phyloP scores from a whole-genome alignment of 2,888 invertebrate genomes.

The Fragum sueziense region DNA sequence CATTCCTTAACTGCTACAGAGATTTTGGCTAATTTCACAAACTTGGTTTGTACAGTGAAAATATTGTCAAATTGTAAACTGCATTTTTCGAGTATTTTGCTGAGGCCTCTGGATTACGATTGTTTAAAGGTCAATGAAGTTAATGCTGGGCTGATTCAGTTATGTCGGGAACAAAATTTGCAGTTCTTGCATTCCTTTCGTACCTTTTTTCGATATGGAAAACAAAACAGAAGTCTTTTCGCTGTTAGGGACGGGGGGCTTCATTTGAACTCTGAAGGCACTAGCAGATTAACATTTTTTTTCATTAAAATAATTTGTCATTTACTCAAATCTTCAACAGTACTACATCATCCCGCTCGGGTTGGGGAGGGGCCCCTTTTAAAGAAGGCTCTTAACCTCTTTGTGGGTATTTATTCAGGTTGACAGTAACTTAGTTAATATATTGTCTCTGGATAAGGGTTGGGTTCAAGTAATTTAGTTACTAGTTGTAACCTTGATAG shows the following conservation, averaged over 20 bases:
- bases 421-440: too few relatives aligned
- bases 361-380: too few relatives aligned
- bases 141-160: not conserved
- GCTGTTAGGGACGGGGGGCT: constrained; percentile 17
- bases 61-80: not conserved
- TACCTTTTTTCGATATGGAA: constrained; percentile 3
- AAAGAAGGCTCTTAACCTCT: too few relatives aligned
- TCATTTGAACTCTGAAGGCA: constrained; percentile 8
- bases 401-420: too few relatives aligned
- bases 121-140: not conserved
- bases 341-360: too few relatives aligned
- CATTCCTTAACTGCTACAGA: too few relatives aligned
- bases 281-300: not conserved
- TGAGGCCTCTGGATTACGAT: not conserved
- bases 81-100: not conserved
- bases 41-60: not conserved
- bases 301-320: not conserved
- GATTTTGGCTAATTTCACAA: not conserved
- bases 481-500: too few relatives aligned
- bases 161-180: not conserved
- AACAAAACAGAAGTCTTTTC: not conserved
- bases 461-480: too few relatives aligned
- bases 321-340: not conserved
- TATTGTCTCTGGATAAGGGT: too few relatives aligned
- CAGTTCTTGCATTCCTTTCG: not conserved